phyloP scores from a whole-genome alignment of 2,888 invertebrate genomes.

The Crioceris asparagi region DNA sequence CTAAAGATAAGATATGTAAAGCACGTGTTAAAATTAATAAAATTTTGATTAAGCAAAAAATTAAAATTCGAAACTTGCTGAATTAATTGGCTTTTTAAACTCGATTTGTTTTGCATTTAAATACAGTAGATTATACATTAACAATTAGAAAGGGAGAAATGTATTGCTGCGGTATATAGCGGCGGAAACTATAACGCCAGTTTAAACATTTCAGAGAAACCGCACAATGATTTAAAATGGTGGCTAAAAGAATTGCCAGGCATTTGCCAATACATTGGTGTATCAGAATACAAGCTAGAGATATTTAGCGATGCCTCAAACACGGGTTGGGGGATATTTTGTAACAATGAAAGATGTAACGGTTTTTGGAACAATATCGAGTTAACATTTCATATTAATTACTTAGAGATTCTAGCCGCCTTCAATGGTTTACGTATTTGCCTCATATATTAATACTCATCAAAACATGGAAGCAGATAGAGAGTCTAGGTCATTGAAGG shows the following conservation, averaged over 20 bases:
- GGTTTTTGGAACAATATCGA: constrained; percentile 1
- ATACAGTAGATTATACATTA: constrained; percentile 8
- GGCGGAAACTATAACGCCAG: constrained; percentile 3
- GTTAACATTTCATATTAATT: constrained; percentile 10
- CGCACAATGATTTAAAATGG: constrained; percentile 6
- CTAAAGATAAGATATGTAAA: constrained; percentile 3
- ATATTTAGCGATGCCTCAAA: constrained; percentile 2
- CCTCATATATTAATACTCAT: constrained; percentile 4
- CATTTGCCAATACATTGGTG: too few relatives aligned
- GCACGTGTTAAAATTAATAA: not conserved
- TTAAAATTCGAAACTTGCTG: constrained; percentile 1
- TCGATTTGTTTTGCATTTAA: constrained; percentile 7
- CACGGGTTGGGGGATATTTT: constrained; percentile 1
- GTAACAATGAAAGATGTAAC: not conserved
- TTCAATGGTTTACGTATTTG: not conserved
- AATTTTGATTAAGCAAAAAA: not conserved
- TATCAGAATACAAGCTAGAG: not conserved
- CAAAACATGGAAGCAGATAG: constrained; percentile 6
- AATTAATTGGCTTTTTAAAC: constrained; percentile 3
- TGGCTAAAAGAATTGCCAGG: constrained; percentile 4
- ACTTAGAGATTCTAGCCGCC: constrained; percentile 5
- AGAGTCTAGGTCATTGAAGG: constrained; percentile 15
- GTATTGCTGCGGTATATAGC: constrained; percentile 1
- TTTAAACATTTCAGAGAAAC: not conserved
- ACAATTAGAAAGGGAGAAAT: constrained; percentile 6